Evolutionary conservation across 2,113 vertebrate species (phyloP).

Genomic region (Callaeas wilsoni): DNA sequence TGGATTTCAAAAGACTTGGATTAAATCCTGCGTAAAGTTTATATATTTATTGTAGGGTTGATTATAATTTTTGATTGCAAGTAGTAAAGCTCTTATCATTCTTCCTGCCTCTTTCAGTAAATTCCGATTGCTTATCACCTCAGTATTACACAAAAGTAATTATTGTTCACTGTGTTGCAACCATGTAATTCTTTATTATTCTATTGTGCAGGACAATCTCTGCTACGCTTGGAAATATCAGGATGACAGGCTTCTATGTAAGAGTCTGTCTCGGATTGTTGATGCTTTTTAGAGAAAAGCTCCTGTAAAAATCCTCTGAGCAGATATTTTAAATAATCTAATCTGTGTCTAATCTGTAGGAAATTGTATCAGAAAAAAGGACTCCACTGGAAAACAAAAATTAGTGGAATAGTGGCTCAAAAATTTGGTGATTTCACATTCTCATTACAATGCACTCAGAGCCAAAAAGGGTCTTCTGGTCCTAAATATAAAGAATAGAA

Average conservation of each 20-base stretch:
- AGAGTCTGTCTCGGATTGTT: not conserved
- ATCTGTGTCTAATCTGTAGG: not conserved
- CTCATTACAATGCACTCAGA: not conserved
- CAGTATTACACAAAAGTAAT: not conserved
- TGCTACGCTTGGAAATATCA: not conserved
- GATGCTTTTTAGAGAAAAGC: not conserved
- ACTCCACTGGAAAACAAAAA: not conserved
- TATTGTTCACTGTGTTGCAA: not conserved
- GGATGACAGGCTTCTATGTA: not conserved
- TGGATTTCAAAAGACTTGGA: not conserved
- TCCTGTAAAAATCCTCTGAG: not conserved
- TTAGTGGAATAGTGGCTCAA: not conserved
- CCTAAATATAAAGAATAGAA: not conserved
- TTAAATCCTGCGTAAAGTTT: not conserved
- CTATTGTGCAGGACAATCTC: not conserved
- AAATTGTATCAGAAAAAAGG: not conserved
- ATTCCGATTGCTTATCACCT: not conserved
- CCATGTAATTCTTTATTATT: not conserved
- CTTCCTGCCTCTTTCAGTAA: constrained; percentile 13
- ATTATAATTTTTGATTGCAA: not conserved
- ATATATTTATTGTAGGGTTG: not conserved
- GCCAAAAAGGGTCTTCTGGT: not conserved
- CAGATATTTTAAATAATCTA: not conserved
- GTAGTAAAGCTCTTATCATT: not conserved
- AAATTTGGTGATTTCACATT: not conserved